Percentiles rank a stretch among this genome's conserved stretches.
phyloP scores from a whole-genome alignment of 1,140 invertebrate genomes.

The Nasonia longicornis region DNA sequence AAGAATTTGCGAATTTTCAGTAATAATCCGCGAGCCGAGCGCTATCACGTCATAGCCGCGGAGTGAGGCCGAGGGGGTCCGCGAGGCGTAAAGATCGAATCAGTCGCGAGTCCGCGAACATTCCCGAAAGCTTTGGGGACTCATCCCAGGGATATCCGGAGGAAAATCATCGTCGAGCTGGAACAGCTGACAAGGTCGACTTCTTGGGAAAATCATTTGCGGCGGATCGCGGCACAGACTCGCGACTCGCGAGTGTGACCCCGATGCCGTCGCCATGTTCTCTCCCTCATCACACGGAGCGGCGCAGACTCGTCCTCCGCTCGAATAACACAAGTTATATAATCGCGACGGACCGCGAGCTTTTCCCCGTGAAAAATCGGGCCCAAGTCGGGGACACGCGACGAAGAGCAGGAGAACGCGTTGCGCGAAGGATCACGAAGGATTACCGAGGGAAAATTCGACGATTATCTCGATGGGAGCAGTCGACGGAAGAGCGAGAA shows the following conservation, averaged over 20 bases:
- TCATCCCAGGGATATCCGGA: not conserved
- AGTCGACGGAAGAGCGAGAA: not conserved
- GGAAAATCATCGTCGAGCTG: not conserved
- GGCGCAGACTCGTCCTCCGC: conserved; percentile 35
- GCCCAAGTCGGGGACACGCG: too few relatives aligned
- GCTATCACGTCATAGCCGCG: not conserved
- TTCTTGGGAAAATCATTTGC: not conserved
- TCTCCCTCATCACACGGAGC: not conserved
- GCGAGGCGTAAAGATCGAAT: not conserved
- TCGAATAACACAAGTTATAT: conserved; percentile 59
- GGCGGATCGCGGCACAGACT: not conserved
- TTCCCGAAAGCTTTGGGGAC: not conserved
- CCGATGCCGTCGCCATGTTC: conserved; percentile 60
- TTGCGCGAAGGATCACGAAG: too few relatives aligned
- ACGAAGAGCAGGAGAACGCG: too few relatives aligned
- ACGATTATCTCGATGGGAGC: not conserved
- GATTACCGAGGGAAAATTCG: not conserved
- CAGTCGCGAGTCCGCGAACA: not conserved
- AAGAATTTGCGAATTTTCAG: not conserved
- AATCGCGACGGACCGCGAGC: conserved; percentile 48
- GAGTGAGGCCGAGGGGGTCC: not conserved
- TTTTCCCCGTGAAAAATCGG: conserved; percentile 18
- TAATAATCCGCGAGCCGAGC: not conserved
- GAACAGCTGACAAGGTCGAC: not conserved
- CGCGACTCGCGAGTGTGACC: conserved; percentile 12